Evolutionary conservation across 2,797 vertebrate genomes (phyloP).

Genomic region (Paratrypauchen microcephalus): DNA sequence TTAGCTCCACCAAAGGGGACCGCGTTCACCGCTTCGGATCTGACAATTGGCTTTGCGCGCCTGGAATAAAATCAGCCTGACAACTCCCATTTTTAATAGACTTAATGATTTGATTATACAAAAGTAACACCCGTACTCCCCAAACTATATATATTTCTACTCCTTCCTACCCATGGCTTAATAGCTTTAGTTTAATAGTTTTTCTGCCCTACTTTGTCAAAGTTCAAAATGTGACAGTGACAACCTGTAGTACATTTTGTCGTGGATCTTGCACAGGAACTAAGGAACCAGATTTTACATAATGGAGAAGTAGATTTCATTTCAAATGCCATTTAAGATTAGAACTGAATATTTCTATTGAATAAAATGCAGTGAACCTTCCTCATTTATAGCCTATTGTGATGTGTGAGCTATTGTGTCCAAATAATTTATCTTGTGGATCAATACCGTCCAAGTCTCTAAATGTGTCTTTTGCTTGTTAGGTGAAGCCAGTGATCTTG

Average conservation of each 20-base stretch:
- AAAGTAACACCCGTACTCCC: not conserved
- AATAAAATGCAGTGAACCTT: not conserved
- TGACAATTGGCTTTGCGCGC: constrained; percentile 1
- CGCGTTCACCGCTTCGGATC: constrained; percentile 27
- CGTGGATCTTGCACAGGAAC: not conserved
- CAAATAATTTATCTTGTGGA: too few relatives aligned
- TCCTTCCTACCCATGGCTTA: too few relatives aligned
- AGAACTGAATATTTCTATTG: too few relatives aligned
- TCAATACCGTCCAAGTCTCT: too few relatives aligned
- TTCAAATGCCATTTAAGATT: too few relatives aligned
- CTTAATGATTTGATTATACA: not conserved
- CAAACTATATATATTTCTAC: not conserved
- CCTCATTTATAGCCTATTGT: too few relatives aligned
- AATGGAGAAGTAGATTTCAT: not conserved
- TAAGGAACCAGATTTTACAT: not conserved
- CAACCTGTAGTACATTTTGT: not conserved
- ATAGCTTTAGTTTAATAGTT: not conserved
- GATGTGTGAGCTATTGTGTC: too few relatives aligned
- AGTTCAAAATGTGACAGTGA: not conserved
- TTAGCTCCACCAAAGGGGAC: constrained; percentile 29
- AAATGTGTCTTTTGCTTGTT: not conserved
- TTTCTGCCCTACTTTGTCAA: not conserved
- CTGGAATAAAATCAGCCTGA: not conserved
- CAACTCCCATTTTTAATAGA: not conserved
- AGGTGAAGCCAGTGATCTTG: constrained; percentile 62